These are phyloP conservation scores for Philereme transversata DNA, from an alignment of 2,888 invertebrate genomes.

Conservation along the genomic window DNA sequence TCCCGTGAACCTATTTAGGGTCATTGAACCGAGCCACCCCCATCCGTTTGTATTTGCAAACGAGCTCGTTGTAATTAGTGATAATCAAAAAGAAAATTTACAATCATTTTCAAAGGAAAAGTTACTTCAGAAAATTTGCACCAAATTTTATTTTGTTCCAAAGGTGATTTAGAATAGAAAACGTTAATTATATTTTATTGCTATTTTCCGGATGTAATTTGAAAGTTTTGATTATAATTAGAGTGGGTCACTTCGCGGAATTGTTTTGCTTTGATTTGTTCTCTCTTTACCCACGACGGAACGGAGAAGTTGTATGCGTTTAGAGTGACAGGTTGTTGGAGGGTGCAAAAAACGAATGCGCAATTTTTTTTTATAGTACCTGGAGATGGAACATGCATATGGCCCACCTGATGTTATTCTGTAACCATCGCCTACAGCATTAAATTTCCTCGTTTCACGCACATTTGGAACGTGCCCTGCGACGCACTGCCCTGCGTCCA, in stretches of 20 bases:
- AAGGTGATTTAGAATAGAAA: constrained; percentile 12
- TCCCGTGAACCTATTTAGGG: constrained; percentile 53
- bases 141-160: constrained; percentile 15
- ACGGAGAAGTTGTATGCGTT: too few species aligned
- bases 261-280: constrained; percentile 5
- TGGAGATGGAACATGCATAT: too few species aligned
- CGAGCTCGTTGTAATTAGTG: constrained; percentile 71
- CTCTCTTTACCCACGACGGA: too few species aligned
- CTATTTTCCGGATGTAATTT: constrained; percentile 27
- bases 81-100: constrained; percentile 67
- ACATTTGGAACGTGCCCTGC: too few species aligned
- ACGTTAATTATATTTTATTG: constrained; percentile 35
- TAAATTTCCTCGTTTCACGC: too few species aligned
- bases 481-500: too few species aligned
- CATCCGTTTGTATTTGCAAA: constrained; percentile 58
- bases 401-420: too few species aligned
- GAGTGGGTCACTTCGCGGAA: constrained; percentile 22
- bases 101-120: constrained; percentile 62
- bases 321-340: too few species aligned
- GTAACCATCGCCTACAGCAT: too few species aligned
- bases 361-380: too few species aligned
- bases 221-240: constrained; percentile 29
- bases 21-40: constrained; percentile 65
- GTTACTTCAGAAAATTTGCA: constrained; percentile 35
- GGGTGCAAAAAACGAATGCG: too few species aligned